Percentiles rank a stretch among this genome's conserved stretches.
These are phyloP conservation scores for Nephila pilipes DNA, from an alignment of 1,140 invertebrate genomes.

Conservation along the genomic window DNA sequence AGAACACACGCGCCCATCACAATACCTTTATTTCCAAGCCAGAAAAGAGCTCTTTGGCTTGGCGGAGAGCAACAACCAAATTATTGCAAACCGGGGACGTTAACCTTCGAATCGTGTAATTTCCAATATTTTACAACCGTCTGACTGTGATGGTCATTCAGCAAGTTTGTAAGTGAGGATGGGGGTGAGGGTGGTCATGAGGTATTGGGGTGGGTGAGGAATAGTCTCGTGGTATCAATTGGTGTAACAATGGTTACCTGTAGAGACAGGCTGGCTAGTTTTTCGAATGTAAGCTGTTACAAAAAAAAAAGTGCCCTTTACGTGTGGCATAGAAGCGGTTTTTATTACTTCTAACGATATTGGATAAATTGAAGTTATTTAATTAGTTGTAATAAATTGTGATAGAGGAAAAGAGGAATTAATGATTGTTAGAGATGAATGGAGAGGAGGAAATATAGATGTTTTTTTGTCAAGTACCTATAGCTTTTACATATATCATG, in stretches of 20 bases:
- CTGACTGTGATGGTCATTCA: not conserved
- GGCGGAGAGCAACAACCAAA: slow-evolving; percentile 54
- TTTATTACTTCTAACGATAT: no score
- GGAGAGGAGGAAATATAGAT: no score
- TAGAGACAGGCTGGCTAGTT: not conserved
- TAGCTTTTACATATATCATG: no score
- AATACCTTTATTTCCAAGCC: slow-evolving; percentile 2
- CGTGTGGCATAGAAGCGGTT: no score
- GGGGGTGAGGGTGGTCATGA: no score
- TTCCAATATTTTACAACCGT: slow-evolving; percentile 51
- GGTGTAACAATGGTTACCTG: not conserved
- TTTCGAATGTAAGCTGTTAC: not conserved
- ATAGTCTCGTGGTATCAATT: not conserved
- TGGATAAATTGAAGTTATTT: no score
- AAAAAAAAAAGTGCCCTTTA: no score
- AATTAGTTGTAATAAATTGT: no score
- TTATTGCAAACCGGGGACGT: slow-evolving; percentile 52
- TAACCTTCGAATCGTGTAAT: slow-evolving; percentile 28
- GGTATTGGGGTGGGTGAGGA: not conserved
- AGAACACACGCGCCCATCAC: slow-evolving; percentile 47
- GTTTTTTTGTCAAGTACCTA: no score
- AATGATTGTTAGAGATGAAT: no score
- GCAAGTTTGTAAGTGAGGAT: not conserved
- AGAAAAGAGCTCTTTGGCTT: not conserved
- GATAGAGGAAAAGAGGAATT: no score